phyloP scores from a whole-genome alignment of 1,140 invertebrate species.

The Anoplophora glabripennis region DNA sequence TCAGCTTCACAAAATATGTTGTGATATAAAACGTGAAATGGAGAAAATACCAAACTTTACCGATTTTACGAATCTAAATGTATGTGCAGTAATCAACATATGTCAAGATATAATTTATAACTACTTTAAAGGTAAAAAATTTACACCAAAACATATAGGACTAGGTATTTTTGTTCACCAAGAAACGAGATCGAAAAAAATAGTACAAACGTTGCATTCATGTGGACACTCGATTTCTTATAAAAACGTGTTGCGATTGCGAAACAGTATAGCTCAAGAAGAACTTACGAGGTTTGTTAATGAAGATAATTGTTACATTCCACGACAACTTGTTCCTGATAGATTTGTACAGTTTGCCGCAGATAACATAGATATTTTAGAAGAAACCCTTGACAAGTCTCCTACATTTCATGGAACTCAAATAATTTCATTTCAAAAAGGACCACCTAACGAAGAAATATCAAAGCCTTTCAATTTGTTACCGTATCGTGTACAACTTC shows the following conservation, averaged over 20 bases:
- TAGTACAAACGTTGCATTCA: too few species aligned
- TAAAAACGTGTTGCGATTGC: neutral
- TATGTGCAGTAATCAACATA: neutral
- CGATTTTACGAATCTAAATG: too few species aligned
- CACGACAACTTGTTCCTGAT: neutral
- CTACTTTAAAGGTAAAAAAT: neutral
- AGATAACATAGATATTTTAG: conserved; percentile 17
- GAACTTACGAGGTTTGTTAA: neutral
- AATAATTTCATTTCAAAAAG: conserved; percentile 10
- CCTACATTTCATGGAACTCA: conserved; percentile 16
- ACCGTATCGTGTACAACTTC: neutral
- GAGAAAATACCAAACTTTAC: too few species aligned
- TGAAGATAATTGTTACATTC: neutral
- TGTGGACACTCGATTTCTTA: too few species aligned
- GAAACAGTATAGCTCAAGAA: conserved; percentile 8
- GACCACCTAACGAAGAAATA: neutral
- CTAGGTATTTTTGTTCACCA: neutral
- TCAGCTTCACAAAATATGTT: too few species aligned
- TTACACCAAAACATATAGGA: neutral
- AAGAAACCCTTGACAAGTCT: conserved; percentile 11
- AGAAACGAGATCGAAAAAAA: neutral
- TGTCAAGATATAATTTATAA: neutral
- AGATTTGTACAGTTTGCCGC: conserved; percentile 17
- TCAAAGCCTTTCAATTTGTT: neutral
- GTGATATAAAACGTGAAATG: too few species aligned